Percentiles rank a stretch among this genome's conserved stretches.
Conservation (phyloP, 2,888 invertebrate genomes). For the Enchytraeus crypticus region DNA sequence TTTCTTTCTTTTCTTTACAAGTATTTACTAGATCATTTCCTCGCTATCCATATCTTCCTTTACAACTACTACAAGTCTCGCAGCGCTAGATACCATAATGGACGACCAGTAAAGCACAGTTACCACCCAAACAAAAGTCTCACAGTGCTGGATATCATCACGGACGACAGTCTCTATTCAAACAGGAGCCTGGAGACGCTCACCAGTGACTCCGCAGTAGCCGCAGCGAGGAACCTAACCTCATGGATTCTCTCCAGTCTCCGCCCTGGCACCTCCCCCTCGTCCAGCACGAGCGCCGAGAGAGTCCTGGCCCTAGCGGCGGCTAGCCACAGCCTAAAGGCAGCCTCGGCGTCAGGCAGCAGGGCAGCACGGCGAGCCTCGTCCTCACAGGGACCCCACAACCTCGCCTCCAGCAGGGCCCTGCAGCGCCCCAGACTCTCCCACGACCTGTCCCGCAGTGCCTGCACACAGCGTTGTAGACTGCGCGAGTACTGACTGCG, state of each 20-base stretch:
- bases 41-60: no score
- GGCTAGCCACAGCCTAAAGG: slow-evolving; percentile 9
- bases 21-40: no score
- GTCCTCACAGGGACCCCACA: slow-evolving; percentile 11
- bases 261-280: slow-evolving; percentile 3
- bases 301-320: slow-evolving; percentile 1
- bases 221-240: slow-evolving; percentile 7
- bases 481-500: slow-evolving; percentile 2
- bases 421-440: neutral
- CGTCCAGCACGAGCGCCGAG: slow-evolving; percentile 5
- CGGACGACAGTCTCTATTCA: no score
- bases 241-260: no score
- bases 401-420: slow-evolving; percentile 5
- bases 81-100: no score
- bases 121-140: no score
- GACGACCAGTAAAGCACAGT: no score
- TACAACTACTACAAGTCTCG: no score
- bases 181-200: slow-evolving; percentile 4
- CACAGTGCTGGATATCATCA: no score
- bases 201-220: slow-evolving; percentile 2
- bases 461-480: neutral
- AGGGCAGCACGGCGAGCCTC: neutral
- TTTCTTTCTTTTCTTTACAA: no score
- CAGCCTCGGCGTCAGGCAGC: neutral
- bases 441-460: neutral